These are phyloP conservation scores for Apocrypta bakeri DNA, from an alignment of 1,140 invertebrate genomes.

Conservation along the genomic window DNA sequence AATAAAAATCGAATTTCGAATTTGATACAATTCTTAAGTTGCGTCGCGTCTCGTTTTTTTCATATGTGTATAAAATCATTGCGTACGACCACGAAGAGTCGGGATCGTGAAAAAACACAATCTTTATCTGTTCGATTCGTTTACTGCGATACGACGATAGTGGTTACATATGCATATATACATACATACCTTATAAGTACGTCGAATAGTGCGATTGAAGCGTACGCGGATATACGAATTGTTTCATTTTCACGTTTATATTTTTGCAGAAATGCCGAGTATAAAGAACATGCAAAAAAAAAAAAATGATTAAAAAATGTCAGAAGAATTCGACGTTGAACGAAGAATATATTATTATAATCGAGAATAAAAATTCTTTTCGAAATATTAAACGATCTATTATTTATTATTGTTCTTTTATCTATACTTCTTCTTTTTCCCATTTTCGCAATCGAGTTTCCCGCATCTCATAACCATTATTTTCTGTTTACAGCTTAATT, in stretches of 20 bases:
- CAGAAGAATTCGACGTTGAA: constrained; percentile 18
- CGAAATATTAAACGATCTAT: constrained; percentile 25
- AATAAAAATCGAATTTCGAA: no score
- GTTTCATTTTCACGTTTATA: constrained; percentile 50
- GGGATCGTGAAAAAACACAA: constrained; percentile 8
- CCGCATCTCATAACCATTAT: neutral
- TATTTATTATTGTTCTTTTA: constrained; percentile 1
- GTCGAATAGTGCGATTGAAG: constrained; percentile 37
- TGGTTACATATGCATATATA: neutral
- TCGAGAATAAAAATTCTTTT: constrained; percentile 40
- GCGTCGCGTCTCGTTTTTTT: neutral
- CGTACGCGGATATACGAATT: constrained; percentile 37
- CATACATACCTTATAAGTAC: constrained; percentile 32
- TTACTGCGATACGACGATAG: constrained; percentile 31
- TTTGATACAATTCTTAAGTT: neutral
- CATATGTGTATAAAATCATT: neutral
- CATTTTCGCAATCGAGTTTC: neutral
- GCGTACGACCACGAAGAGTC: neutral
- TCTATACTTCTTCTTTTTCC: neutral
- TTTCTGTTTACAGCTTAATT: neutral
- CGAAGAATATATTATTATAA: constrained; percentile 24
- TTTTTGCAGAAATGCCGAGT: constrained; percentile 47
- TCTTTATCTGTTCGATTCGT: constrained; percentile 43
- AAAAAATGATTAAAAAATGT: constrained; percentile 6
- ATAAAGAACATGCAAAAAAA: constrained; percentile 33